Conservation (phyloP, 2,113 vertebrate genomes). For the Dicentrarchus labrax region DNA sequence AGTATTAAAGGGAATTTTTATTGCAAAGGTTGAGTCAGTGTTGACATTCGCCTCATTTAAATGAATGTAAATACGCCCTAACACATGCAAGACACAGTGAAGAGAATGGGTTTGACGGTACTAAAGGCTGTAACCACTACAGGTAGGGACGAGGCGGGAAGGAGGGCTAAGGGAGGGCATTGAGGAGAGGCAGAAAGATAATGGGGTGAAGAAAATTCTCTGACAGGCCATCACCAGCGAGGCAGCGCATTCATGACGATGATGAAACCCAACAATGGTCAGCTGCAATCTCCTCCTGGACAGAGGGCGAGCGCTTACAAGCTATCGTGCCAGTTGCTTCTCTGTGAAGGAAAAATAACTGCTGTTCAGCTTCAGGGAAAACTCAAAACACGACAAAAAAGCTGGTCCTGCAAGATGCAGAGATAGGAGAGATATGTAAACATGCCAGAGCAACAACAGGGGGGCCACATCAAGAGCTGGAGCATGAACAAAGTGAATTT, state of each 20-base stretch:
- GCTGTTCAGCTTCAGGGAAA: slow-evolving; percentile 48
- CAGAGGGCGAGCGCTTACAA: slow-evolving; percentile 44
- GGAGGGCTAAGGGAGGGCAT: slow-evolving; percentile 32
- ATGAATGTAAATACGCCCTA: slow-evolving; percentile 24
- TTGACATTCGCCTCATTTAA: slow-evolving; percentile 40
- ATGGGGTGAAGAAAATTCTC: slow-evolving; percentile 56
- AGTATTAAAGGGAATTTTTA: slow-evolving; percentile 18
- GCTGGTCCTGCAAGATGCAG: slow-evolving; percentile 47
- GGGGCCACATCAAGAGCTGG: background rate
- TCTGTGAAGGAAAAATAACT: slow-evolving; percentile 22
- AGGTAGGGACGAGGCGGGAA: slow-evolving; percentile 19
- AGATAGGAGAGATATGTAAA: slow-evolving; percentile 59
- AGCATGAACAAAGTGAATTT: slow-evolving; percentile 1
- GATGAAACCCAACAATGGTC: slow-evolving; percentile 73
- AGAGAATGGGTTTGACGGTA: slow-evolving; percentile 44
- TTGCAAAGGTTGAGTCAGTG: background rate
- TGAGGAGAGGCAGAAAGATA: slow-evolving; percentile 42
- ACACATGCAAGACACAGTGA: background rate
- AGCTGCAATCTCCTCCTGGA: slow-evolving; percentile 64
- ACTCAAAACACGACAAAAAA: slow-evolving; percentile 52
- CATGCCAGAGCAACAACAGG: slow-evolving; percentile 38
- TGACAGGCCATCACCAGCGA: slow-evolving; percentile 53
- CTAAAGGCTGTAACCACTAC: slow-evolving; percentile 23
- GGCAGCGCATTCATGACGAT: slow-evolving; percentile 49
- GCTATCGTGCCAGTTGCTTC: slow-evolving; percentile 17